phyloP scores from a whole-genome alignment of 2,113 vertebrate genomes.

The Pitta sordida region DNA sequence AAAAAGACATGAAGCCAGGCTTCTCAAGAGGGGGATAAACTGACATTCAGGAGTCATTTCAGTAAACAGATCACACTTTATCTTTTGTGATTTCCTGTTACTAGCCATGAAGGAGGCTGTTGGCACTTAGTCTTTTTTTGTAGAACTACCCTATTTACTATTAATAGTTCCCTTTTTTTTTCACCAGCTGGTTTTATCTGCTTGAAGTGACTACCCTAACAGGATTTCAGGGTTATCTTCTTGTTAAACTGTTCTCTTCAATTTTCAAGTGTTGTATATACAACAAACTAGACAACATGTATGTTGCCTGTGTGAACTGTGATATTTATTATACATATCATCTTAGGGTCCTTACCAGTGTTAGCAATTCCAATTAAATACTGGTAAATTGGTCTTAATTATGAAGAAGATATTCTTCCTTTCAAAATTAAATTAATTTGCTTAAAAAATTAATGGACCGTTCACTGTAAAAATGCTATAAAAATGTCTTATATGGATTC shows the following conservation, averaged over 20 bases:
- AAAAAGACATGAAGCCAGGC: background rate
- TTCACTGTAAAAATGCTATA: slow-evolving; percentile 15
- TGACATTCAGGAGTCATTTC: background rate
- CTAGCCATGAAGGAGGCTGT: background rate
- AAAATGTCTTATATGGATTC: background rate
- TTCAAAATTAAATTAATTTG: background rate
- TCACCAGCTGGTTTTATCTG: background rate
- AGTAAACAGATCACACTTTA: background rate
- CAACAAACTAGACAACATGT: background rate
- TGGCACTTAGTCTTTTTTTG: background rate
- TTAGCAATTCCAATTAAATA: background rate
- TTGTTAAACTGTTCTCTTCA: background rate
- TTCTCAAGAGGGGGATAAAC: background rate
- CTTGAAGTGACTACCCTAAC: background rate
- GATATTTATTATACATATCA: background rate
- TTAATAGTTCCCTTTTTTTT: background rate
- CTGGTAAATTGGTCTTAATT: background rate
- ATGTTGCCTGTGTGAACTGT: background rate
- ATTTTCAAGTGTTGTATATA: background rate
- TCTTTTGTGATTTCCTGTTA: background rate
- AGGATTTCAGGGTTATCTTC: background rate
- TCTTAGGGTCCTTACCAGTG: background rate
- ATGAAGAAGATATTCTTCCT: background rate
- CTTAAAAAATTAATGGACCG: background rate
- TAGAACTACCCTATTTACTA: background rate